Base-by-base conservation (phyloP, 2,888 invertebrate species). In the Arctia plantaginis region DNA sequence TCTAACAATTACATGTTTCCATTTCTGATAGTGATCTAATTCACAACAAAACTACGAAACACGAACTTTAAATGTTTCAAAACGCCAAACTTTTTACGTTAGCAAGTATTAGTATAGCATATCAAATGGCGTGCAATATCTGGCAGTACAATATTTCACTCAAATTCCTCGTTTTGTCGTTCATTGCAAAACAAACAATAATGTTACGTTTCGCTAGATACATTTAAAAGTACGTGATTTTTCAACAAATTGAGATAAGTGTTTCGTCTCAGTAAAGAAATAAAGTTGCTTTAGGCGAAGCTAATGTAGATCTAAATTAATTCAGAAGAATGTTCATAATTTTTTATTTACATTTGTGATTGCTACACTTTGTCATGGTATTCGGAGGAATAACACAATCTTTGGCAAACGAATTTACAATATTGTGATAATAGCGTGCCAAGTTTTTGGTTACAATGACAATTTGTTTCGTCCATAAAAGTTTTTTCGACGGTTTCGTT, bases 281-380 rank as follows among this genome's bases (percentile, higher is more conserved):
- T 44, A 66, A n/a, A 23, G 44, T 66, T 41, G 27, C 39, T 41
- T 39, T 18, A 62, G 30, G 27, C 30, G 59, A 62, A 59, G 27
- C 27, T 75, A 77, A 73, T 74, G 65, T 73, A 75, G 74, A 72
- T 69, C 44, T 10, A 76, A 74, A 75, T 69, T 62, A 62, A 75
- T 76, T 66, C 62, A 33, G 39, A 72, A 69, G 74, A 71, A 51
- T 59, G 23, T 20, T 59, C 55, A 68, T 72, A 71, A 68, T 67
- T 77, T 71, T 71, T 81, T 75, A 51, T 73, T 72, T 64, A 65
- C 64, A 30, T 74, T 59, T 70, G 71, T 72, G 67, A 76, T 80
- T 74, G 70, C 72, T 69, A 79, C 41, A 65, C 47, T 66, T 66
- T 27, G 66, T 66, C 15, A 47, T 23, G 18, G 15, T 51, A 15